A percentile compares a stretch with the other conserved stretches of the same genome.
Evolutionary conservation across 2,113 vertebrate genomes (phyloP).

Genomic region (Elaphurus davidianus): DNA sequence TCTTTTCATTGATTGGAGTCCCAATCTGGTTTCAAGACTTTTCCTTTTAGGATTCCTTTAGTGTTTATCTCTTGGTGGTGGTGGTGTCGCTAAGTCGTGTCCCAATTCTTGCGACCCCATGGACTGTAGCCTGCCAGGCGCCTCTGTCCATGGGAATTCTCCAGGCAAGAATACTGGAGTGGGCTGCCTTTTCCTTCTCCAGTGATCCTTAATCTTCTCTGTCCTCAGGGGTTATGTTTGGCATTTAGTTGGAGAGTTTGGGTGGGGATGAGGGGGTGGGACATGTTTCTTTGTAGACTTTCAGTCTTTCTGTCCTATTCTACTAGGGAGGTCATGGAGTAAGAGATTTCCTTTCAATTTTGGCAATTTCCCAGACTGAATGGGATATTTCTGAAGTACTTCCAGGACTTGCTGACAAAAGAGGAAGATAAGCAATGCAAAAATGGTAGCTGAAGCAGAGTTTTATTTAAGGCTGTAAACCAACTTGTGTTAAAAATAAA

Average conservation of each 20-base stretch:
- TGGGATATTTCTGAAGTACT: slow-evolving; percentile 51
- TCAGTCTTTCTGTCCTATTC: not conserved
- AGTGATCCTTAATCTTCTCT: slow-evolving; percentile 23
- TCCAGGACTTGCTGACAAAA: slow-evolving; percentile 41
- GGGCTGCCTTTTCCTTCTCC: not conserved
- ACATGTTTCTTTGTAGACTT: not conserved
- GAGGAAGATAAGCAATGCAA: slow-evolving; percentile 12
- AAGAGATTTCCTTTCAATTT: slow-evolving; percentile 46
- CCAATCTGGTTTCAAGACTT: not conserved
- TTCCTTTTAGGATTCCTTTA: not conserved
- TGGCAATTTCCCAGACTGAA: slow-evolving; percentile 39
- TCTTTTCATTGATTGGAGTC: not conserved
- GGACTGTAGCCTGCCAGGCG: not conserved
- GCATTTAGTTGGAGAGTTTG: not conserved
- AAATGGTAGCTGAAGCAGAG: not conserved
- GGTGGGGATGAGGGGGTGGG: not conserved
- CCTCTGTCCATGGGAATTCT: not conserved
- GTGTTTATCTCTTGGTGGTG: not conserved
- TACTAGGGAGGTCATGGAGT: not conserved
- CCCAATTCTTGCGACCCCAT: not conserved
- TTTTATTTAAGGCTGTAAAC: not conserved
- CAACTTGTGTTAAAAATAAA: slow-evolving; percentile 28
- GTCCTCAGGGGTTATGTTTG: not conserved
- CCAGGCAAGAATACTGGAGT: not conserved
- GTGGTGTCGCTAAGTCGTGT: not conserved